These are phyloP conservation scores for Seriola rivoliana DNA, from an alignment of 2,113 vertebrate genomes.

Conservation along the genomic window DNA sequence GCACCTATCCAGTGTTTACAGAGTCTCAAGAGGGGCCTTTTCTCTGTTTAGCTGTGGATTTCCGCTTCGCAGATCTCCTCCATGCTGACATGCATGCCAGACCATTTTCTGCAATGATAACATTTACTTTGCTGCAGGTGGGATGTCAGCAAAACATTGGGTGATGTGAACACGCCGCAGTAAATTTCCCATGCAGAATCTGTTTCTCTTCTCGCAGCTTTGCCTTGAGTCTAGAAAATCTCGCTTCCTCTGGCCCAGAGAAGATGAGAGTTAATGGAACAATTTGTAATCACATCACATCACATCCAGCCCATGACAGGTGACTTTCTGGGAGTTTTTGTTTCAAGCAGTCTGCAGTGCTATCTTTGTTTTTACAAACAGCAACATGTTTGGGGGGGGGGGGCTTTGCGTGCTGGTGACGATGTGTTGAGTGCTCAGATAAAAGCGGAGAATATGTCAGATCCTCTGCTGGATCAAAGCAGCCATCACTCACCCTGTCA, in stretches of 20 bases:
- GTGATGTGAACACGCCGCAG: constrained; percentile 26
- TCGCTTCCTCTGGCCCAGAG: constrained; percentile 11
- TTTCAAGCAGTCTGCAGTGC: constrained; percentile 25
- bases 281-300: constrained; percentile 65
- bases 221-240: constrained; percentile 21
- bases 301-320: constrained; percentile 59
- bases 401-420: constrained; percentile 18
- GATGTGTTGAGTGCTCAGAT: constrained; percentile 46
- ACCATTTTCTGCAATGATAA: constrained; percentile 56
- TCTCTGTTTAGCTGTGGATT: constrained; percentile 61
- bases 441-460: constrained; percentile 56
- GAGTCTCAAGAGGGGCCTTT: constrained; percentile 19
- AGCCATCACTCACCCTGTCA: constrained; percentile 60
- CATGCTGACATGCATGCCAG: constrained; percentile 29
- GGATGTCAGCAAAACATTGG: constrained; percentile 37
- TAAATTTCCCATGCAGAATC: constrained; percentile 47
- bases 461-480: constrained; percentile 71
- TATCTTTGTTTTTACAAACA: constrained; percentile 28
- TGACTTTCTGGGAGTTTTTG: constrained; percentile 54
- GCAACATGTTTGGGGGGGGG: background rate
- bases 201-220: constrained; percentile 8
- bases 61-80: constrained; percentile 40
- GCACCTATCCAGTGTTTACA: constrained; percentile 65
- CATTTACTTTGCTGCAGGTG: constrained; percentile 70
- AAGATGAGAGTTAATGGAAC: constrained; percentile 55